Evolutionary conservation across 2,888 invertebrate species (phyloP).

Genomic region (Slavum lentiscoides): DNA sequence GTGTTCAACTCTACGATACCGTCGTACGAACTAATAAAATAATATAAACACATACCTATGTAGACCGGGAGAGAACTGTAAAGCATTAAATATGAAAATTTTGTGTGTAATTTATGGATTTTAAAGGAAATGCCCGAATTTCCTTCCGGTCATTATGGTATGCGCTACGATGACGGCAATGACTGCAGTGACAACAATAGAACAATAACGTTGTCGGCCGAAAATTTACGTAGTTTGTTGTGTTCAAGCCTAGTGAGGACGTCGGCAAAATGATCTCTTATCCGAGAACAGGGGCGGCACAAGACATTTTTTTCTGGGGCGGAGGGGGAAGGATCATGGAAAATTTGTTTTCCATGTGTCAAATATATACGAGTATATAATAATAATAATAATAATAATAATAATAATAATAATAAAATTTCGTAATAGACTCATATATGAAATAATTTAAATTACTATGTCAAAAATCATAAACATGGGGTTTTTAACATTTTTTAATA

Average conservation of each 20-base stretch:
- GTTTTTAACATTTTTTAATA: no score
- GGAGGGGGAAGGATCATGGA: no score
- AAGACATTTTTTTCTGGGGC: background rate
- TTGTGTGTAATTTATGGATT: constrained; percentile 17
- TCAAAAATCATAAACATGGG: no score
- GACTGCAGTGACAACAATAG: background rate
- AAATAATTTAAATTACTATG: no score
- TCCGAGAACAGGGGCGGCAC: background rate
- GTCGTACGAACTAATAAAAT: no score
- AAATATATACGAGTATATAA: no score
- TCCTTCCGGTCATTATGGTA: constrained; percentile 15
- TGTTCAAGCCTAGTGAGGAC: background rate
- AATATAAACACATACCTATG: background rate
- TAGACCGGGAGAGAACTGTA: background rate
- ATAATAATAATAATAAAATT: no score
- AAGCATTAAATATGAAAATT: background rate
- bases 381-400: no score
- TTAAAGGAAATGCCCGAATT: constrained; percentile 23
- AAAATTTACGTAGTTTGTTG: constrained; percentile 4
- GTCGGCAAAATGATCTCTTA: constrained; percentile 18
- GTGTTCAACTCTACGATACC: no score
- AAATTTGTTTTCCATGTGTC: no score
- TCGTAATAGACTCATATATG: no score
- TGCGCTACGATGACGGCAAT: background rate
- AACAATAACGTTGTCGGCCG: background rate